These are phyloP conservation scores for Bombyx mandarina DNA, from an alignment of 1,140 invertebrate genomes.

Conservation along the genomic window DNA sequence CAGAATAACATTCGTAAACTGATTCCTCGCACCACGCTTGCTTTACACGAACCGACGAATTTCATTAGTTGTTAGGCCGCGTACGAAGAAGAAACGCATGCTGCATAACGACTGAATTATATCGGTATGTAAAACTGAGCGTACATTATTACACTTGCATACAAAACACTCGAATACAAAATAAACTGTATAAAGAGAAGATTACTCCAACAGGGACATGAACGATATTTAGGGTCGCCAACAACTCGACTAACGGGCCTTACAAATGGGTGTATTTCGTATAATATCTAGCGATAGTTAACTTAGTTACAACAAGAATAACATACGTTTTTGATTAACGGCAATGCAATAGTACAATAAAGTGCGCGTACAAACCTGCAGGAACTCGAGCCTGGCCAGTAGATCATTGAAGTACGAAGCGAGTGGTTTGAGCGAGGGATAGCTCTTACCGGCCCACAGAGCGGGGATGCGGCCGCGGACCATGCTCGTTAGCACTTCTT, in stretches of 20 bases:
- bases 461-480: slow-evolving; percentile 86
- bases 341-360: too few relatives aligned
- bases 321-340: too few relatives aligned
- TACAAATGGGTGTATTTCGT: too few relatives aligned
- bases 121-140: background rate
- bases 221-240: too few relatives aligned
- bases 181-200: too few relatives aligned
- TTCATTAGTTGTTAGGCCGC: background rate
- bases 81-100: background rate
- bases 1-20: background rate
- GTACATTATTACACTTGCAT: too few relatives aligned
- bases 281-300: too few relatives aligned
- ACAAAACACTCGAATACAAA: too few relatives aligned
- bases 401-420: slow-evolving; percentile 93
- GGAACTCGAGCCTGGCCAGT: slow-evolving; percentile 83
- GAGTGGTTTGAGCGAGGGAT: slow-evolving; percentile 93
- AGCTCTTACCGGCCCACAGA: slow-evolving; percentile 88
- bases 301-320: too few relatives aligned
- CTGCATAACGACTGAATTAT: background rate
- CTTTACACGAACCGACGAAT: background rate
- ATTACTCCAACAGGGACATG: too few relatives aligned
- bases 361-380: slow-evolving; percentile 72
- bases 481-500: slow-evolving; percentile 89
- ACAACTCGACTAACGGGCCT: too few relatives aligned
- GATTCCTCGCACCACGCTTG: background rate